Percentiles rank a stretch among this genome's conserved stretches.
Evolutionary conservation across 1,140 invertebrate species (phyloP).

Genomic region (Hetaerina americana): DNA sequence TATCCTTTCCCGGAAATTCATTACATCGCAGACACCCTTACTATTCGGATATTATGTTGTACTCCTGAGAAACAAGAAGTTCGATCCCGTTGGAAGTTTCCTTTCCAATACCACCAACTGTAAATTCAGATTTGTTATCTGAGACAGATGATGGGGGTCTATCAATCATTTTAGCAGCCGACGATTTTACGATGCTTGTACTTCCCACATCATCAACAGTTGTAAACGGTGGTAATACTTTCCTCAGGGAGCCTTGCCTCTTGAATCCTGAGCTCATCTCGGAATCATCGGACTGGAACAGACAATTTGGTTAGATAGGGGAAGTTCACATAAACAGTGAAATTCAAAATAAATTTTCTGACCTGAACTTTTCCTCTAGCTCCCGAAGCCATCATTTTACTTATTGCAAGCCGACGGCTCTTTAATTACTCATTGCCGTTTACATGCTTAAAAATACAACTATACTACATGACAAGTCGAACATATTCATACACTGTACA

Average conservation of each 20-base stretch:
- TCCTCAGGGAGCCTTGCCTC: background rate
- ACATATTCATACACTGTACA: too few species aligned
- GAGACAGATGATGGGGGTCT: background rate
- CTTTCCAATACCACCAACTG: background rate
- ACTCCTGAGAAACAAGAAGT: background rate
- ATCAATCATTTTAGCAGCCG: background rate
- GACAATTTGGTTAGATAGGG: too few species aligned
- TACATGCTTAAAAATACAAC: too few species aligned
- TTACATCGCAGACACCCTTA: background rate
- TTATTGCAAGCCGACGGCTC: too few species aligned
- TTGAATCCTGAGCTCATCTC: background rate
- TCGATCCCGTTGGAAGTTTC: background rate
- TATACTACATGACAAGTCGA: too few species aligned
- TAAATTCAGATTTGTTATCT: background rate
- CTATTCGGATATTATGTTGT: background rate
- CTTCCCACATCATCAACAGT: background rate
- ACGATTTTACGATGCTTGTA: background rate
- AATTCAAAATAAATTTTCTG: too few species aligned
- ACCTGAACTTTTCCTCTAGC: too few species aligned
- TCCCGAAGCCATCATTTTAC: too few species aligned
- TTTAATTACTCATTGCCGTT: too few species aligned
- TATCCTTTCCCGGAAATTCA: constrained; percentile 3
- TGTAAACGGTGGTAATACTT: background rate
- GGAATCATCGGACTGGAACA: background rate
- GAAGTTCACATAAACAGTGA: too few species aligned